Percentiles rank a stretch among this genome's conserved stretches.
phyloP scores from a whole-genome alignment of 2,797 vertebrate species.

The Lophotriccus pileatus region DNA sequence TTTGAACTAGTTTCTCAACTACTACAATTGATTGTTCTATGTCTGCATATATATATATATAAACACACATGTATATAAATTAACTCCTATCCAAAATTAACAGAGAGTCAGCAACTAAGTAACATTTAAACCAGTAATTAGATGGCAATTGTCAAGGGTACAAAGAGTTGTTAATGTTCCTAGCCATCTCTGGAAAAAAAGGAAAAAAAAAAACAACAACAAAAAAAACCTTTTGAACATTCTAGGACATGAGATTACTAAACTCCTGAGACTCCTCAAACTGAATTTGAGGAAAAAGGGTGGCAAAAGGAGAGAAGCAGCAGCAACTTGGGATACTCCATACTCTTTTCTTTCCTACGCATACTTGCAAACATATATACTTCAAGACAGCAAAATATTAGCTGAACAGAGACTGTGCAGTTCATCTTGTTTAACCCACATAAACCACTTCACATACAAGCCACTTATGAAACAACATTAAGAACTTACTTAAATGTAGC shows the following conservation, averaged over 20 bases:
- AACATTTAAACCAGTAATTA: not conserved
- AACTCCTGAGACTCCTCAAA: not conserved
- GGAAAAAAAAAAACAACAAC: not conserved
- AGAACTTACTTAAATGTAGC: slow-evolving; percentile 92
- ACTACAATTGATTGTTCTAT: not conserved
- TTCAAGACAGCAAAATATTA: not conserved
- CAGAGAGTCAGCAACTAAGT: not conserved
- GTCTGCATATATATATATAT: not conserved
- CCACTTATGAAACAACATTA: not conserved
- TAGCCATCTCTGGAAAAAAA: not conserved
- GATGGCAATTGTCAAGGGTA: not conserved
- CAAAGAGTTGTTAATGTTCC: not conserved
- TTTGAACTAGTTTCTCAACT: not conserved
- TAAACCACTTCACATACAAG: not conserved
- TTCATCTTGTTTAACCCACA: not conserved
- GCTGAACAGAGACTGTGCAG: not conserved
- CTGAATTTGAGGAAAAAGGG: not conserved
- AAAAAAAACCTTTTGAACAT: not conserved
- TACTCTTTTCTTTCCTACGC: not conserved
- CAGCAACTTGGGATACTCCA: not conserved
- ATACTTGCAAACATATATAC: not conserved
- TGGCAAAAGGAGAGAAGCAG: not conserved
- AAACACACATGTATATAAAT: not conserved
- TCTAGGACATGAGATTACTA: not conserved
- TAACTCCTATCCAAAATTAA: not conserved